Conservation (phyloP, 1,140 invertebrate genomes). For the Drosophila bipectinata region DNA sequence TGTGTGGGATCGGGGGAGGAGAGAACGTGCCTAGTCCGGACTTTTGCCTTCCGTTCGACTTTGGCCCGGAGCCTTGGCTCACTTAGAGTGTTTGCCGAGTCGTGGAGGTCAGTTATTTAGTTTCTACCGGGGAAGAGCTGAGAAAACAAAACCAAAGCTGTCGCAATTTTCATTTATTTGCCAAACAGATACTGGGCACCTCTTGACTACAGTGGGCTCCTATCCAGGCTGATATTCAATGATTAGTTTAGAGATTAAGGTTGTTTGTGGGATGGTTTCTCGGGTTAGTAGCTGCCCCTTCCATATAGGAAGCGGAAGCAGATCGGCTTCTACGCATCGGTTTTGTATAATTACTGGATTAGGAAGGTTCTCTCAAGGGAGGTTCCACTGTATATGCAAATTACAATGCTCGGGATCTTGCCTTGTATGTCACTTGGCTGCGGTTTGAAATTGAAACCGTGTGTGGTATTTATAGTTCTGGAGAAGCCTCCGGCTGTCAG, state of each 20-base stretch:
- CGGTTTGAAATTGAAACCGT: conserved; percentile 72
- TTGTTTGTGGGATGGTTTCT: too few species aligned
- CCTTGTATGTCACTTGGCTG: conserved; percentile 72
- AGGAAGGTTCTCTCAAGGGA: background rate
- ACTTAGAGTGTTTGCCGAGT: conserved; percentile 58
- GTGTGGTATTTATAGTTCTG: conserved; percentile 60
- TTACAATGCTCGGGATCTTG: conserved; percentile 40
- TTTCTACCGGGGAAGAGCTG: conserved; percentile 6
- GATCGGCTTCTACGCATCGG: background rate
- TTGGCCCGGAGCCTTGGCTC: conserved; percentile 42
- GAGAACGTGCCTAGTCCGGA: conserved; percentile 31
- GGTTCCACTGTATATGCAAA: conserved; percentile 24
- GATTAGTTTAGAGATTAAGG: too few species aligned
- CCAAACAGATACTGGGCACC: conserved; percentile 40
- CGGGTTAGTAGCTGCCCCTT: background rate
- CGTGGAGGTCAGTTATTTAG: conserved; percentile 43
- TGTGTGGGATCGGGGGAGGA: conserved; percentile 15
- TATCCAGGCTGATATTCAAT: background rate
- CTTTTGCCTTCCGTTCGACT: conserved; percentile 45
- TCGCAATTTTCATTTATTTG: conserved; percentile 68
- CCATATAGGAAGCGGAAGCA: background rate
- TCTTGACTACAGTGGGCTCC: background rate
- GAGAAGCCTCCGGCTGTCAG: conserved; percentile 5
- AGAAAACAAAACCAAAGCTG: conserved; percentile 39
- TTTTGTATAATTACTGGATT: too few species aligned